Evolutionary conservation across 2,113 vertebrate species (phyloP).

Genomic region (Atherinomorus stipes): DNA sequence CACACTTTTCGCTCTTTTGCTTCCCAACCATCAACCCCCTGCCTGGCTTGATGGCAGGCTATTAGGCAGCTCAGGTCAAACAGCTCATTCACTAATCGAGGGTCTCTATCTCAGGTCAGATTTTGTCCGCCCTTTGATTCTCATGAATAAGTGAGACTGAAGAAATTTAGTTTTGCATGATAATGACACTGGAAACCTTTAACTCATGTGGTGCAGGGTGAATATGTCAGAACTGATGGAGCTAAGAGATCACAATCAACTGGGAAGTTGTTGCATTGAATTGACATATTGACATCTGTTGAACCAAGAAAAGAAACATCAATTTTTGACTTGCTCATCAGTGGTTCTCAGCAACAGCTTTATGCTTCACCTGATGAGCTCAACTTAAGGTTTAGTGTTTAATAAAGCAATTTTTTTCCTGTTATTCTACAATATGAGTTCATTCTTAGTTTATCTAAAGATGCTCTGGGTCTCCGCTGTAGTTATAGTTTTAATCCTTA

Average conservation of each 20-base stretch:
- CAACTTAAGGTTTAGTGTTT: not conserved
- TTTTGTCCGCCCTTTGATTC: slow-evolving; percentile 14
- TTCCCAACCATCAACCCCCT: slow-evolving; percentile 20
- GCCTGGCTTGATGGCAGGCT: slow-evolving; percentile 50
- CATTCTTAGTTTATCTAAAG: no score
- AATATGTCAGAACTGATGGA: not conserved
- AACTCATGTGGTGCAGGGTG: slow-evolving; percentile 3
- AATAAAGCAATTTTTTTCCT: no score
- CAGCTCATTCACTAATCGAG: slow-evolving; percentile 54
- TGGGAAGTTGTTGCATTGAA: slow-evolving; percentile 9
- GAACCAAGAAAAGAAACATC: slow-evolving; percentile 18
- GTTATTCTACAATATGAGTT: not conserved
- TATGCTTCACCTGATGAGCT: slow-evolving; percentile 18
- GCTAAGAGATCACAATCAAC: slow-evolving; percentile 2
- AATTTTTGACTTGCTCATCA: slow-evolving; percentile 35
- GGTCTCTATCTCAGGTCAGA: slow-evolving; percentile 39
- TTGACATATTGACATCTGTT: slow-evolving; percentile 29
- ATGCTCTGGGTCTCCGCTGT: no score
- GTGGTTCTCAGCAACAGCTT: slow-evolving; percentile 14
- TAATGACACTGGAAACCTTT: slow-evolving; percentile 6
- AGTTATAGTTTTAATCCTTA: no score
- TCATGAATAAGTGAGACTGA: slow-evolving; percentile 12
- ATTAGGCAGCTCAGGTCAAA: slow-evolving; percentile 56
- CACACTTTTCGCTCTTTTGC: slow-evolving; percentile 47
- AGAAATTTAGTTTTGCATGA: slow-evolving; percentile 25